These are phyloP conservation scores for Diorhabda sublineata DNA, from an alignment of 1,140 invertebrate species.

Conservation along the genomic window DNA sequence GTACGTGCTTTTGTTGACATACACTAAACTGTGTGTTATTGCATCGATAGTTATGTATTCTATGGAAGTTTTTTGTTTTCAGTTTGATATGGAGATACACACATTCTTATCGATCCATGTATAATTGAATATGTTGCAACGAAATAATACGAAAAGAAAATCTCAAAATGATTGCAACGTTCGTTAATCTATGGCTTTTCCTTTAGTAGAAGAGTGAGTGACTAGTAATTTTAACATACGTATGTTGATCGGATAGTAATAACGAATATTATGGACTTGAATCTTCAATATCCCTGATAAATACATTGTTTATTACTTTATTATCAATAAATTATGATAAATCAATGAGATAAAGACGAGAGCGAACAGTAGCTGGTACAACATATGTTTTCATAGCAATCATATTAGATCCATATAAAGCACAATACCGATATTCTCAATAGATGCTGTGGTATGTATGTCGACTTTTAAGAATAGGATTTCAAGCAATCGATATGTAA, in stretches of 20 bases:
- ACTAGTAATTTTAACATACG: background rate
- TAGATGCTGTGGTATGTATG: background rate
- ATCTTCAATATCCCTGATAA: background rate
- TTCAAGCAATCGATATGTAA: no score
- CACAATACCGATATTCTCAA: conserved; percentile 13
- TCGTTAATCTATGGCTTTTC: no score
- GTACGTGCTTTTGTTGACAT: no score
- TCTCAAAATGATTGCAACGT: no score
- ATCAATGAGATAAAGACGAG: background rate
- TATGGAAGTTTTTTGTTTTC: no score
- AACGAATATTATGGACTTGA: background rate
- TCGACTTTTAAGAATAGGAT: background rate
- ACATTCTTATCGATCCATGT: no score
- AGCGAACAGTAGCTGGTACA: background rate
- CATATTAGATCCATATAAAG: conserved; percentile 6
- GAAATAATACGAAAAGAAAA: no score
- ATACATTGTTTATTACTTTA: background rate
- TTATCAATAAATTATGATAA: background rate
- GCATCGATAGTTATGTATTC: no score
- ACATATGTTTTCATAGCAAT: conserved; percentile 1
- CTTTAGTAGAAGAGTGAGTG: no score
- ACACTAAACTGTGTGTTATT: no score
- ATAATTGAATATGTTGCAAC: no score
- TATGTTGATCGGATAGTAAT: background rate
- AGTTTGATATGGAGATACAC: no score